Conservation (phyloP, 2,888 invertebrate species). For the Anthrax anthrax region DNA sequence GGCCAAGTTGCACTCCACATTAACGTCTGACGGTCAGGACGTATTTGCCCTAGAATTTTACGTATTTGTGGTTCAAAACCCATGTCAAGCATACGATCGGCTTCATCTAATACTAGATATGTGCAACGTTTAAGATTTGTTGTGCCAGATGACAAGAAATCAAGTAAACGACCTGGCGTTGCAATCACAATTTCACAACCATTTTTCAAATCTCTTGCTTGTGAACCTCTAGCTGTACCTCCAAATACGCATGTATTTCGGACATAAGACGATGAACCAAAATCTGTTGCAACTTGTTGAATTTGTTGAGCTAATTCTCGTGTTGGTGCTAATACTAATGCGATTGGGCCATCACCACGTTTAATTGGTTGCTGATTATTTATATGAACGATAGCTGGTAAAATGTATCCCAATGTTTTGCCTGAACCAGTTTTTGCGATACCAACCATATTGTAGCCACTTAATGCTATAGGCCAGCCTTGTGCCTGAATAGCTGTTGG, state of each 20-base stretch:
- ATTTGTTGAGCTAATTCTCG: slow-evolving; percentile 71
- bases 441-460: slow-evolving; percentile 70
- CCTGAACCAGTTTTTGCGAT: slow-evolving; percentile 77
- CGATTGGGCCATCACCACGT: slow-evolving; percentile 75
- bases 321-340: slow-evolving; percentile 65
- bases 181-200: slow-evolving; percentile 84
- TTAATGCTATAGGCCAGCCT: slow-evolving; percentile 78
- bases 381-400: slow-evolving; percentile 79
- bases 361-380: slow-evolving; percentile 61
- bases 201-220: slow-evolving; percentile 58
- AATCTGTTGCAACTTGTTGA: slow-evolving; percentile 68
- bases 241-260: slow-evolving; percentile 81
- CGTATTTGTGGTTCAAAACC: slow-evolving; percentile 95
- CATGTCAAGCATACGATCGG: slow-evolving; percentile 96
- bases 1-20: slow-evolving; percentile 99
- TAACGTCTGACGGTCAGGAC: slow-evolving; percentile 88
- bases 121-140: slow-evolving; percentile 66
- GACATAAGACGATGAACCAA: slow-evolving; percentile 64
- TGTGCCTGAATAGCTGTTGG: slow-evolving; percentile 79
- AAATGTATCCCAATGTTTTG: slow-evolving; percentile 63
- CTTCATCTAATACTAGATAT: slow-evolving; percentile 83
- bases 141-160: slow-evolving; percentile 67
- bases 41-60: slow-evolving; percentile 85
- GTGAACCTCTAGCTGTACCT: slow-evolving; percentile 71
- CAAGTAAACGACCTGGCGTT: slow-evolving; percentile 81